These are phyloP conservation scores for Drosophila sp. DNA, from an alignment of 1,140 invertebrate species.

Conservation along the genomic window DNA sequence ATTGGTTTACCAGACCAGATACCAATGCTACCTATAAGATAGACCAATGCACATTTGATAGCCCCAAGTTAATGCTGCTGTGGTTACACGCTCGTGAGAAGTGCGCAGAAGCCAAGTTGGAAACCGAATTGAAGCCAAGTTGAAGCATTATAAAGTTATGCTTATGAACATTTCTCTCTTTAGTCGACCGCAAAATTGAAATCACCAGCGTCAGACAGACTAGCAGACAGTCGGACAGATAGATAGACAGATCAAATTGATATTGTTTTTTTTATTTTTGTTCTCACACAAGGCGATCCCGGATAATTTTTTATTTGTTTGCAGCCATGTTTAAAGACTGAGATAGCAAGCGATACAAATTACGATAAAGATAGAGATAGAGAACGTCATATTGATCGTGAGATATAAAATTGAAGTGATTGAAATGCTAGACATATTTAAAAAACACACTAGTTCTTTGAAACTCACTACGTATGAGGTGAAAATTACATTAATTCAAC, in stretches of 20 bases:
- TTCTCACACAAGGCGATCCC: conserved; percentile 56
- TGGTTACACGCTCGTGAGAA: conserved; percentile 72
- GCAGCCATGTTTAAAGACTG: conserved; percentile 8
- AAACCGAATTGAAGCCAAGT: conserved; percentile 39
- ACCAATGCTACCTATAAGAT: conserved; percentile 12
- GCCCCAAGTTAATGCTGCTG: conserved; percentile 42
- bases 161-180: conserved; percentile 60
- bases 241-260: conserved; percentile 46
- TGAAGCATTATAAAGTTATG: conserved; percentile 62
- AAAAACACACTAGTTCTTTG: too few relatives aligned
- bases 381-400: conserved; percentile 19
- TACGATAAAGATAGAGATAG: conserved; percentile 1
- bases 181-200: conserved; percentile 67
- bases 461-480: neutral
- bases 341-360: too few relatives aligned
- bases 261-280: conserved; percentile 1
- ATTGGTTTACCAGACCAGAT: conserved; percentile 41
- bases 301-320: conserved; percentile 32
- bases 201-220: conserved; percentile 39
- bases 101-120: conserved; percentile 32
- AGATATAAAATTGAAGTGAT: too few relatives aligned
- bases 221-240: conserved; percentile 18
- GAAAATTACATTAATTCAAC: neutral
- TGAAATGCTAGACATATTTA: too few relatives aligned
- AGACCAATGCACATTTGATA: conserved; percentile 41